Percentiles rank a stretch among this genome's conserved stretches.
These are phyloP conservation scores for Conus betulinus DNA, from an alignment of 1,140 invertebrate species.

Conservation along the genomic window DNA sequence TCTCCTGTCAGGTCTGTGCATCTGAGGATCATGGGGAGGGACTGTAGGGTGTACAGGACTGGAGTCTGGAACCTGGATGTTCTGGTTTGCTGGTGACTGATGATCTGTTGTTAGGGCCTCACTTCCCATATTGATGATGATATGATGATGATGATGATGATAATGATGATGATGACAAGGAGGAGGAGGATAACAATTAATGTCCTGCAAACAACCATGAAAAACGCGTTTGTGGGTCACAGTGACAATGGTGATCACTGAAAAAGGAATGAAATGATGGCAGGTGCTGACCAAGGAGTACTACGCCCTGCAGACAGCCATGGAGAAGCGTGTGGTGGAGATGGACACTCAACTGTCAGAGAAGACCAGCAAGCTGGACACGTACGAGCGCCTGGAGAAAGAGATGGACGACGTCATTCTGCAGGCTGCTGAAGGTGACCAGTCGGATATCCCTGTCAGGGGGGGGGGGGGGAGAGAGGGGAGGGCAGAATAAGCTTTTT, in stretches of 20 bases:
- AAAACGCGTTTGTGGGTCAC: slow-evolving; percentile 56
- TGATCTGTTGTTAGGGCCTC: too few relatives aligned
- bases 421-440: slow-evolving; percentile 74
- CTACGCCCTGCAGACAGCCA: slow-evolving; percentile 68
- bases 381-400: slow-evolving; percentile 74
- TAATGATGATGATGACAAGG: too few relatives aligned
- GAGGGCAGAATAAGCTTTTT: too few relatives aligned
- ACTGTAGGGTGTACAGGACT: too few relatives aligned
- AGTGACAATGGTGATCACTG: slow-evolving; percentile 50
- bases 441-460: too few relatives aligned
- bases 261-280: not conserved
- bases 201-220: slow-evolving; percentile 64
- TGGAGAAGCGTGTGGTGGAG: slow-evolving; percentile 67
- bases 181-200: slow-evolving; percentile 44
- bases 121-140: too few relatives aligned
- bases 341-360: slow-evolving; percentile 69
- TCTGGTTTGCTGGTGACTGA: too few relatives aligned
- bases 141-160: too few relatives aligned
- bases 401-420: slow-evolving; percentile 75
- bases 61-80: too few relatives aligned
- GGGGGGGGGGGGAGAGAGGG: not conserved
- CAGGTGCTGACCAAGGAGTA: slow-evolving; percentile 75
- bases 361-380: slow-evolving; percentile 65
- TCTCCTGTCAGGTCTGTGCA: too few relatives aligned
- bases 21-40: too few relatives aligned